Evolutionary conservation across 2,113 vertebrate genomes (phyloP), one percentile per base, ranked within the genome.

Genomic region (Chionis minor): DNA sequence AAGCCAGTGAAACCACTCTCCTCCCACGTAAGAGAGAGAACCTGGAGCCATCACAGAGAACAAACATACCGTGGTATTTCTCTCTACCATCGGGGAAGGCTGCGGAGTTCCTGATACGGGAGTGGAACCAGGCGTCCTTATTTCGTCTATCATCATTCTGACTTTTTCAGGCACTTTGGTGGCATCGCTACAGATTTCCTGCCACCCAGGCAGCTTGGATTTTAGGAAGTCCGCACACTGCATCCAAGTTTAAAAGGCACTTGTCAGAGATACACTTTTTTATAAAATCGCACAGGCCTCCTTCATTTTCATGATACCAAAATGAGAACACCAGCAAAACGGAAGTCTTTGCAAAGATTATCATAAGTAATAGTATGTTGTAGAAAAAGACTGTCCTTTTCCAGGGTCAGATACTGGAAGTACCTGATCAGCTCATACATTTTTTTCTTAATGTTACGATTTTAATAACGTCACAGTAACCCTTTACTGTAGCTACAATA

Each of bases 121-220:
- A 4, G 98, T 97, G 69, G 97, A 97, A 3, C 86, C 28, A 0
- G 98, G 98, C 4, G 97, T 98, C 88, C 97, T 98, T 71, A 99
- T 98, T 27, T 98, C 98, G 7, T 99, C 99, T 21, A 99, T 99
- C 98, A 99, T 99, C 85, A 97, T 98, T 49, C 96, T 96, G 82
- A 99, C 96, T 1, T 98, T 98, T 75, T 99, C 99, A 9, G 99
- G 99, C 56, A 99, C 99, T 92, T 98, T 98, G 82, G 98, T 99
- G 97, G 99, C 98, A 95, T 99, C 99, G 1, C 97, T 98, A 45
- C 99, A 99, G 67, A 98, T 99, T 42, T 99, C 99, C 97, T 99
- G 99, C 99, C 99, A 99, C 58, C 63, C 97, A 35, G 98, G 98
- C 88, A 99, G 97, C 92, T 98, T 99, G 81, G 98, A 79, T 15